phyloP scores from a whole-genome alignment of 2,113 vertebrate species.

The Narcine bancroftii region DNA sequence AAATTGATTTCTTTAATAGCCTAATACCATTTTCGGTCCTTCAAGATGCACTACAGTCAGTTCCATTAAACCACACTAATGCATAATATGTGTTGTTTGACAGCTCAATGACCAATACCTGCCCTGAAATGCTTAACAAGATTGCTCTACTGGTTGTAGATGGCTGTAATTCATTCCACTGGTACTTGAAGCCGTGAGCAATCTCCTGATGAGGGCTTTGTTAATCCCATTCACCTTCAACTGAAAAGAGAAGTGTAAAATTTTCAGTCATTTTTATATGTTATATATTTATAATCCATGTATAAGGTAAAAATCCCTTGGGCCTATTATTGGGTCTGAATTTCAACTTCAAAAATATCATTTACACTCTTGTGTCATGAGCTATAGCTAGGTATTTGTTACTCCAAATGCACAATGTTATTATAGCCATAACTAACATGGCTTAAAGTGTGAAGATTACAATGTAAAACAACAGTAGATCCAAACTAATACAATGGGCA shows the following conservation, averaged over 20 bases:
- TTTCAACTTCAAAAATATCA: background rate
- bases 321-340: background rate
- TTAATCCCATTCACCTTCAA: conserved; percentile 16
- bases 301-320: background rate
- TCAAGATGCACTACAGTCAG: background rate
- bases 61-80: conserved; percentile 23
- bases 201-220: conserved; percentile 2
- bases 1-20: conserved; percentile 21
- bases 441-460: background rate
- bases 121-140: background rate
- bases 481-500: background rate
- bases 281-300: background rate
- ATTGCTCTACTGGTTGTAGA: background rate
- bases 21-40: background rate
- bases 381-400: background rate
- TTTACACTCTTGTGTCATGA: background rate
- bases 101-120: conserved; percentile 18
- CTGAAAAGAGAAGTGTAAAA: background rate
- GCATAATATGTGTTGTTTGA: conserved; percentile 5
- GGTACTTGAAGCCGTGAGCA: background rate
- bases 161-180: background rate
- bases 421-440: background rate
- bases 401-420: background rate
- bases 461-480: background rate
- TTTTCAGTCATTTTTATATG: conserved; percentile 1